Percentiles rank a stretch among this genome's conserved stretches.
phyloP scores from a whole-genome alignment of 2,888 invertebrate genomes.

The Agrotis segetum region DNA sequence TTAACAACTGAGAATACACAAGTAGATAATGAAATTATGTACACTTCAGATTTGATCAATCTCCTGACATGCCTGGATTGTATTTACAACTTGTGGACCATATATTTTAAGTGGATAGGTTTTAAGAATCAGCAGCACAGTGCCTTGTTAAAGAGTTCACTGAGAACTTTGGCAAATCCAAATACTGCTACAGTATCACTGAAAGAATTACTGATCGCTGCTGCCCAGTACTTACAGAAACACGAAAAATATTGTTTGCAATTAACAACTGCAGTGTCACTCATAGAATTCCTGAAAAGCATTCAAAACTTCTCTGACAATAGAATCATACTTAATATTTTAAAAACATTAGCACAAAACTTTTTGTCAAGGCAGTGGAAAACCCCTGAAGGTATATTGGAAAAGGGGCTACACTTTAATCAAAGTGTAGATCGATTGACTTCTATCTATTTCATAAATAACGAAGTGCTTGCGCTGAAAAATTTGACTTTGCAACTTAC shows the following conservation, averaged over 20 bases:
- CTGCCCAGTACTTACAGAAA: slow-evolving; percentile 81
- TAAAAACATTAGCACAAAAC: slow-evolving; percentile 81
- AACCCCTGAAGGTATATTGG: slow-evolving; percentile 91
- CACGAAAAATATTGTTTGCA: slow-evolving; percentile 89
- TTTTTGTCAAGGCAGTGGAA: slow-evolving; percentile 94
- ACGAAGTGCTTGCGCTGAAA: slow-evolving; percentile 91
- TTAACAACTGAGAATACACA: slow-evolving; percentile 67
- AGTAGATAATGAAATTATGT: slow-evolving; percentile 71
- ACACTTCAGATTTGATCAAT: slow-evolving; percentile 73
- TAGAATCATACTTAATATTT: slow-evolving; percentile 81
- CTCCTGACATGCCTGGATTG: slow-evolving; percentile 88
- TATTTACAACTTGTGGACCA: slow-evolving; percentile 90
- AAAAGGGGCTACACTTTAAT: slow-evolving; percentile 93
- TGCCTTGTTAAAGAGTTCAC: slow-evolving; percentile 80
- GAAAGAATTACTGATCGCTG: slow-evolving; percentile 81
- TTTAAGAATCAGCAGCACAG: slow-evolving; percentile 88
- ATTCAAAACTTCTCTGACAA: slow-evolving; percentile 85
- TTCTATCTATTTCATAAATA: slow-evolving; percentile 92
- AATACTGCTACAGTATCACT: slow-evolving; percentile 73
- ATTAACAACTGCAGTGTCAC: slow-evolving; percentile 89
- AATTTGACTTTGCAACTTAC: slow-evolving; percentile 90
- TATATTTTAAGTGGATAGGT: slow-evolving; percentile 92
- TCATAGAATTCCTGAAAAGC: slow-evolving; percentile 89
- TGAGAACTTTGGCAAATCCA: slow-evolving; percentile 80
- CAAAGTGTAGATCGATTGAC: slow-evolving; percentile 92